A percentile compares a stretch with the other conserved stretches of the same genome.
Conservation (phyloP, 2,888 invertebrate genomes). For the Tenodera sinensis region DNA sequence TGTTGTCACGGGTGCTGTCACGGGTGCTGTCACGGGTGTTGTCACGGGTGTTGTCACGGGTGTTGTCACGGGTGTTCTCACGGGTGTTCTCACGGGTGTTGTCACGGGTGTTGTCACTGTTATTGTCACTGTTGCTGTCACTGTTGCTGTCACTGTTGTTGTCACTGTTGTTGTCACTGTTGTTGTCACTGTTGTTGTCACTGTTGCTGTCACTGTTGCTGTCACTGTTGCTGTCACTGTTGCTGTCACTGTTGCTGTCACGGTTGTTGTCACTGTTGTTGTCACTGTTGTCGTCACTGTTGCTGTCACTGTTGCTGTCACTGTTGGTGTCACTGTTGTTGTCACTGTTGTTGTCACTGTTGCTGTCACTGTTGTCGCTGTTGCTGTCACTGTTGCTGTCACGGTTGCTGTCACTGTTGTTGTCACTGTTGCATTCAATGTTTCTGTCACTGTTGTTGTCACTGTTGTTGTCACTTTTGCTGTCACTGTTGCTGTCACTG, state of each 20-base stretch:
- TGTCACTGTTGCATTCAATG: too few relatives aligned
- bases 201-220: neutral
- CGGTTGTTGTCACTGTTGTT: too few relatives aligned
- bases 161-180: neutral
- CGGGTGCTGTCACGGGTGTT: too few relatives aligned
- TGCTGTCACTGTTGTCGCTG: conserved; percentile 9
- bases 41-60: too few relatives aligned
- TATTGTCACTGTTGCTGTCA: conserved; percentile 12
- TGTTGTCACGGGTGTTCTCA: too few relatives aligned
- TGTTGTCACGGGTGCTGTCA: too few relatives aligned
- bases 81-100: too few relatives aligned
- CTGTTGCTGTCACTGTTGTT: conserved; percentile 4
- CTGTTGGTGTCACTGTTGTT: conserved; percentile 13
- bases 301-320: neutral
- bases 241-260: conserved; percentile 9
- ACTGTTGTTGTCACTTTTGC: conserved; percentile 2
- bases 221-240: neutral
- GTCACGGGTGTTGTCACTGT: too few relatives aligned
- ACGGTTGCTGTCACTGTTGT: neutral
- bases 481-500: conserved; percentile 6
- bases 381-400: neutral
- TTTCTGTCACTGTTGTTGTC: conserved; percentile 5
- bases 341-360: conserved; percentile 1
- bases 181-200: neutral
- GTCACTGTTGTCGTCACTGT: too few relatives aligned